Evolutionary conservation across 1,140 invertebrate genomes (phyloP).

Genomic region (Pogonomyrmex californicus): DNA sequence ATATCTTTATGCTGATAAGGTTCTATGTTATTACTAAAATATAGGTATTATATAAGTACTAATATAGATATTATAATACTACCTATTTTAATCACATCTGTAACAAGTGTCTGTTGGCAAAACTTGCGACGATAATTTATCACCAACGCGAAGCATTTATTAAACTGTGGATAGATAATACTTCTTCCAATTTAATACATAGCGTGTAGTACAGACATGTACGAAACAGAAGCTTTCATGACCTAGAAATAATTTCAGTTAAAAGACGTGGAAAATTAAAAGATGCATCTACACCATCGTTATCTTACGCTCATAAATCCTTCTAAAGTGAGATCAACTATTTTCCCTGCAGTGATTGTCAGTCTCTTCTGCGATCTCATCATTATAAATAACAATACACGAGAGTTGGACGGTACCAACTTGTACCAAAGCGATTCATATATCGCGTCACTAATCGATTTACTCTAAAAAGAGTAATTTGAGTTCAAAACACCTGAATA

Average conservation of each 20-base stretch:
- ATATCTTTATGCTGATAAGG: neutral
- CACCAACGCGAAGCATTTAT: neutral
- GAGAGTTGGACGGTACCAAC: constrained; percentile 24
- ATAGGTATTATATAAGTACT: neutral
- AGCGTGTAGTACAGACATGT: constrained; percentile 49
- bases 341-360: constrained; percentile 63
- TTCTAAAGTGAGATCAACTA: constrained; percentile 59
- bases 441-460: constrained; percentile 24
- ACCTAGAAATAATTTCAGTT: constrained; percentile 26
- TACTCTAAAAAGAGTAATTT: constrained; percentile 41
- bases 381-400: constrained; percentile 61
- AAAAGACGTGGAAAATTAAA: neutral
- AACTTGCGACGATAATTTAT: neutral
- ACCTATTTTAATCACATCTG: neutral
- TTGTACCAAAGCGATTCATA: constrained; percentile 61
- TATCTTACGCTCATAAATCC: constrained; percentile 62
- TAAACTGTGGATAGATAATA: neutral
- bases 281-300: neutral
- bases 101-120: constrained; percentile 4
- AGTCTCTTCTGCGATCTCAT: constrained; percentile 62
- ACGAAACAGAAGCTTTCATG: constrained; percentile 57
- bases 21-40: constrained; percentile 30
- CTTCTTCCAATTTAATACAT: constrained; percentile 25
- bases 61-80: neutral
- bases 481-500: neutral